Conservation (phyloP, 2,113 vertebrate genomes). For the Macaca nemestrina region DNA sequence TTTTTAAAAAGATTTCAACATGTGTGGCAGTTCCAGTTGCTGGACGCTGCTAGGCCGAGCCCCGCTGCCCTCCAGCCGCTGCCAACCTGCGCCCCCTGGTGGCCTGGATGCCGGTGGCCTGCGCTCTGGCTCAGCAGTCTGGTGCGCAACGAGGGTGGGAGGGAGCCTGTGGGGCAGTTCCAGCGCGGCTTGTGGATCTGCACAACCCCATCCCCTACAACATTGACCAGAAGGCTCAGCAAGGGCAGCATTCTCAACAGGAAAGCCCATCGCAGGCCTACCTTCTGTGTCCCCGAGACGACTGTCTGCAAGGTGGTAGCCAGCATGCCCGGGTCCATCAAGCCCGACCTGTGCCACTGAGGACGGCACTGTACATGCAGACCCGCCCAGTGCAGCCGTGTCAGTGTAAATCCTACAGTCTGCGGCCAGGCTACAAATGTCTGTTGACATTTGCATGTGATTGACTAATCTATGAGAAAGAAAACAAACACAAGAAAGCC, state of each 20-base stretch:
- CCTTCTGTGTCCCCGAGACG: slow-evolving; percentile 83
- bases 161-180: not conserved
- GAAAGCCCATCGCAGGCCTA: slow-evolving; percentile 88
- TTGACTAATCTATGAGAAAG: not conserved
- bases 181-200: too few species aligned
- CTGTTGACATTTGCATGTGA: not conserved
- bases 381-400: rapidly evolving
- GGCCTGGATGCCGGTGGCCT: slow-evolving; percentile 63
- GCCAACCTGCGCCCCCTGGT: not conserved
- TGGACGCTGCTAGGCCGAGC: rapidly evolving
- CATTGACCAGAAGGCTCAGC: not conserved
- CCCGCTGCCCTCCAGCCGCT: not conserved
- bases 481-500: not conserved
- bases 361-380: rapidly evolving
- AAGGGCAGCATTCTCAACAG: slow-evolving; percentile 64
- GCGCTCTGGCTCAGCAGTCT: slow-evolving; percentile 52
- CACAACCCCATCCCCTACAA: not conserved
- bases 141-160: slow-evolving; percentile 36
- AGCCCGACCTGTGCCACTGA: slow-evolving; percentile 83
- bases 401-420: too few species aligned
- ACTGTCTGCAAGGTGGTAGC: slow-evolving; percentile 81
- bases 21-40: not conserved
- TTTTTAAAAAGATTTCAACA: not conserved
- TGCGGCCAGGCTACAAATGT: not conserved
- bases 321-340: slow-evolving; percentile 79